Percentiles rank a stretch among this genome's conserved stretches.
Evolutionary conservation across 2,797 vertebrate genomes (phyloP).

Genomic region (Macrochelys suwanniensis): DNA sequence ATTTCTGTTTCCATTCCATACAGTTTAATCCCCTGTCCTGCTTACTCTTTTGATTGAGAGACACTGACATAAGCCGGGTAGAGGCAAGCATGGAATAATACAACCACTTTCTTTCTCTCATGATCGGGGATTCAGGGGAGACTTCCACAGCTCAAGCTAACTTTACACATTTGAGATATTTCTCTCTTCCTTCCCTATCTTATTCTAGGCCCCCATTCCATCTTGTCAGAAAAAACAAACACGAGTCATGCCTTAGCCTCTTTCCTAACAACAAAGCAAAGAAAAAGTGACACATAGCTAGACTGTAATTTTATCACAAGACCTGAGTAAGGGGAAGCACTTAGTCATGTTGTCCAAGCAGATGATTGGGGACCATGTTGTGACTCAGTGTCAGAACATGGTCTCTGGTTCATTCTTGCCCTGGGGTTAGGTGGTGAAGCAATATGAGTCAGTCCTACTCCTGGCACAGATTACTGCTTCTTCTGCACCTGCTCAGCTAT

Average conservation of each 20-base stretch:
- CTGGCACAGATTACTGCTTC: not conserved
- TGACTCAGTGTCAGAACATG: not conserved
- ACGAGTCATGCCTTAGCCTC: not conserved
- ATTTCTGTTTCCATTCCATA: constrained; percentile 72
- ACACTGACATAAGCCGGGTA: not conserved
- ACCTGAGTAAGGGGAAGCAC: not conserved
- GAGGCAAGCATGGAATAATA: constrained; percentile 38
- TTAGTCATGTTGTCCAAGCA: not conserved
- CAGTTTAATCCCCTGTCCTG: constrained; percentile 39
- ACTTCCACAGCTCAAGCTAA: not conserved
- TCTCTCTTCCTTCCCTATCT: constrained; percentile 30
- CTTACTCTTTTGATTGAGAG: constrained; percentile 31
- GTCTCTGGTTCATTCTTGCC: not conserved
- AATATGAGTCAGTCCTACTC: not conserved
- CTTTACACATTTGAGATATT: constrained; percentile 59
- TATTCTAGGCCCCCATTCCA: constrained; percentile 33
- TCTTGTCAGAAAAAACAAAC: constrained; percentile 3
- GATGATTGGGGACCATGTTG: not conserved
- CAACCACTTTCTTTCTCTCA: constrained; percentile 20
- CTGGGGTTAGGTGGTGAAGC: not conserved
- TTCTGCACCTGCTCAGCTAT: not conserved
- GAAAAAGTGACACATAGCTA: not conserved
- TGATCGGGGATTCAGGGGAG: not conserved
- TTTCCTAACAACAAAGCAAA: constrained; percentile 21
- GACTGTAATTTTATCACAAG: constrained; percentile 9